Evolutionary conservation across 2,113 vertebrate genomes (phyloP).

Genomic region (Albula glossodonta): DNA sequence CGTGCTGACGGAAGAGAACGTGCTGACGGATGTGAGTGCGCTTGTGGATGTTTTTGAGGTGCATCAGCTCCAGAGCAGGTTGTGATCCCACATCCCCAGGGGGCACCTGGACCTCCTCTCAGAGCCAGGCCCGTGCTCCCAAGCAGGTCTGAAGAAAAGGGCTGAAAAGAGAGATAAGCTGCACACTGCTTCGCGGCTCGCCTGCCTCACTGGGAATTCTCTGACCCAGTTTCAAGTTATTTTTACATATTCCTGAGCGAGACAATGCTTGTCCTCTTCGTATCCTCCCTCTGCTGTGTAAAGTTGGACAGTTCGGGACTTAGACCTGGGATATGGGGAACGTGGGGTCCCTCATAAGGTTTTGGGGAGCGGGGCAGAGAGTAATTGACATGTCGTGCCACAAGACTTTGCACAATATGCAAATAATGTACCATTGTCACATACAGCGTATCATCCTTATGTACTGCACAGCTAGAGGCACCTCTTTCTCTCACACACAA

Average conservation of each 20-base stretch:
- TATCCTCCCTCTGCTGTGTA: conserved; percentile 39
- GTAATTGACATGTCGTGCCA: not conserved
- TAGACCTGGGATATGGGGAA: not conserved
- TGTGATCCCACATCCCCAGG: not conserved
- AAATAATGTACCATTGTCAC: not conserved
- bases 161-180: not conserved
- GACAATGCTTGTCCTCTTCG: conserved; percentile 64
- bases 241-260: conserved; percentile 69
- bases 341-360: not conserved
- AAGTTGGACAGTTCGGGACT: not conserved
- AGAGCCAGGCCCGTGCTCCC: not conserved
- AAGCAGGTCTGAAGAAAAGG: not conserved
- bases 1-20: not conserved
- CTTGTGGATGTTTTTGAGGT: not conserved
- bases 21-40: not conserved
- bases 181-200: conserved; percentile 8
- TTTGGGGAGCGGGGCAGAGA: not conserved
- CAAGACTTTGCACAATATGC: too few species aligned
- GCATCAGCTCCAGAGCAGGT: not conserved
- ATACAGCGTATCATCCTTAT: not conserved
- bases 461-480: not conserved
- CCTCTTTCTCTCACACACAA: not conserved
- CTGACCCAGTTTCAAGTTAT: conserved; percentile 76
- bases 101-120: not conserved
- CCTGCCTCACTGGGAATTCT: conserved; percentile 62